These are phyloP conservation scores for Canis aureus DNA, from an alignment of 2,113 vertebrate species.

Conservation along the genomic window DNA sequence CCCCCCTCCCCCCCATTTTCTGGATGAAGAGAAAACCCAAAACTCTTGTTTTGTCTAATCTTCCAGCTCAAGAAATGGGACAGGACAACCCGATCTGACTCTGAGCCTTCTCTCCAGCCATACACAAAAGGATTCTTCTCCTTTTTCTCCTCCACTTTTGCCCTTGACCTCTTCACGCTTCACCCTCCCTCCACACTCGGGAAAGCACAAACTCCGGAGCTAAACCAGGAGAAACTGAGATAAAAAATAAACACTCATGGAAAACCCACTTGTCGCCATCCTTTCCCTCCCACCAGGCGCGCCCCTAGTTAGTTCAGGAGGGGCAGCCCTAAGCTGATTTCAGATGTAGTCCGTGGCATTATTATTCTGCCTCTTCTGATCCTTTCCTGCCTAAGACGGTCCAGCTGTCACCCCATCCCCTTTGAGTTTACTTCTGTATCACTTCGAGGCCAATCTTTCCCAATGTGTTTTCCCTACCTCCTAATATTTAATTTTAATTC, in stretches of 20 bases:
- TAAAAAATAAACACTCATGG: not conserved
- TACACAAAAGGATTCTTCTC: not conserved
- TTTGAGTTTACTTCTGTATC: conserved; percentile 37
- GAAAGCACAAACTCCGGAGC: not conserved
- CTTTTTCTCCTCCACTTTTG: not conserved
- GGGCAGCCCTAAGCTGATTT: conserved; percentile 80
- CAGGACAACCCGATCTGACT: not conserved
- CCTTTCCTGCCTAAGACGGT: conserved; percentile 81
- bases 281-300: not conserved
- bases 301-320: conserved; percentile 76
- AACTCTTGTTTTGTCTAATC: not conserved
- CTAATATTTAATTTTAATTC: conserved; percentile 85
- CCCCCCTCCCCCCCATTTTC: not conserved
- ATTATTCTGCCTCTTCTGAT: conserved; percentile 80
- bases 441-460: conserved; percentile 68
- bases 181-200: not conserved
- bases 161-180: not conserved
- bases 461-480: conserved; percentile 78
- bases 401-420: conserved; percentile 72
- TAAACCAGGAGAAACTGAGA: not conserved
- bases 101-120: not conserved
- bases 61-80: not conserved
- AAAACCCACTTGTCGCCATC: not conserved
- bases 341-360: conserved; percentile 70
- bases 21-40: not conserved